Percentiles rank a stretch among this genome's conserved stretches.
These are phyloP conservation scores for Melanotus villosus DNA, from an alignment of 2,888 invertebrate species.

Conservation along the genomic window DNA sequence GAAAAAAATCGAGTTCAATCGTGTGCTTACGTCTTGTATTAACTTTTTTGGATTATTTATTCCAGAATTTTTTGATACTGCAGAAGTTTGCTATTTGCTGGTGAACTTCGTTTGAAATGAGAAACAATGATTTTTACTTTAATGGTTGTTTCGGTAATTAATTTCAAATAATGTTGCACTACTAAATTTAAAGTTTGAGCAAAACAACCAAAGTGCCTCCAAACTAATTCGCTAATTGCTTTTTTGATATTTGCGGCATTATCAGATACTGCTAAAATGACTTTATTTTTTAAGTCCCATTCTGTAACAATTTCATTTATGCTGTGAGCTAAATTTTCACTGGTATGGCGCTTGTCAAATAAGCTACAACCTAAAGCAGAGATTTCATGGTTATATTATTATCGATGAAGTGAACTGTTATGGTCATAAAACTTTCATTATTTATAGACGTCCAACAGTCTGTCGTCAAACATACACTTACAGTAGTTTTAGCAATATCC, in stretches of 20 bases:
- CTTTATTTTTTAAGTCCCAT: slow-evolving; percentile 54
- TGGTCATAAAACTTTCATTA: slow-evolving; percentile 55
- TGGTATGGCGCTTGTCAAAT: slow-evolving; percentile 52
- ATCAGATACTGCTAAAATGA: slow-evolving; percentile 55
- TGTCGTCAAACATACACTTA: slow-evolving; percentile 53
- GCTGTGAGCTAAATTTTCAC: slow-evolving; percentile 52
- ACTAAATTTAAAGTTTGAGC: too few species aligned
- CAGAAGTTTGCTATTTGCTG: neutral
- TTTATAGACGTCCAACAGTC: slow-evolving; percentile 59
- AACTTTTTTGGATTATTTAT: neutral
- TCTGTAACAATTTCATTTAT: slow-evolving; percentile 50
- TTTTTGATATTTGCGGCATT: slow-evolving; percentile 56
- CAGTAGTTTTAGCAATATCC: slow-evolving; percentile 26
- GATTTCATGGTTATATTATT: slow-evolving; percentile 48
- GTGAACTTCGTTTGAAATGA: slow-evolving; percentile 49
- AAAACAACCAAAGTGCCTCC: slow-evolving; percentile 11
- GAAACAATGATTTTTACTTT: slow-evolving; percentile 47
- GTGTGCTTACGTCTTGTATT: slow-evolving; percentile 14
- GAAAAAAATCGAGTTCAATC: slow-evolving; percentile 13
- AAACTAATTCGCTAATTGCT: slow-evolving; percentile 53
- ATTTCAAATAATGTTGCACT: slow-evolving; percentile 40
- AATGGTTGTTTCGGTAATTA: slow-evolving; percentile 30
- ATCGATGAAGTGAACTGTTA: slow-evolving; percentile 54
- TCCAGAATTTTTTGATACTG: neutral
- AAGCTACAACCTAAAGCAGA: slow-evolving; percentile 37